Evolutionary conservation across 2,888 invertebrate species (phyloP).

Genomic region (Actias luna): DNA sequence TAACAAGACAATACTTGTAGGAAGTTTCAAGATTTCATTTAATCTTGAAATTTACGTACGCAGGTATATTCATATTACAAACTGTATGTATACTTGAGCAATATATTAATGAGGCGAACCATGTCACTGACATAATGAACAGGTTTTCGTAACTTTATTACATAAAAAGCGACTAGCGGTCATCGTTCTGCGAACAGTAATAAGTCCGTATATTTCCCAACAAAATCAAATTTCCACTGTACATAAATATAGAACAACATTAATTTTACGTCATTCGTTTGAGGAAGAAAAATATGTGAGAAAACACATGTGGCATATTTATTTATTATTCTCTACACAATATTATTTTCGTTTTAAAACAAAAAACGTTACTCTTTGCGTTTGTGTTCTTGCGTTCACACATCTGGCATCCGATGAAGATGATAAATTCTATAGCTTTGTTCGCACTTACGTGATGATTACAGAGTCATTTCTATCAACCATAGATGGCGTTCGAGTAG

Average conservation of each 20-base stretch:
- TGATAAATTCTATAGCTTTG: no score
- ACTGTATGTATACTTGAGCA: not conserved
- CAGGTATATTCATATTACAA: not conserved
- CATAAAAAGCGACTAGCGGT: conserved; percentile 27
- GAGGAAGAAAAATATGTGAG: not conserved
- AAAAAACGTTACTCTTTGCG: no score
- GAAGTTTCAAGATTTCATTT: not conserved
- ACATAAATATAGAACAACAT: not conserved
- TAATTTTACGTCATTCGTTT: not conserved
- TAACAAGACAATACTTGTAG: not conserved
- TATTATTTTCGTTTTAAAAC: no score
- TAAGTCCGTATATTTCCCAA: conserved; percentile 28
- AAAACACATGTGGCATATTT: not conserved
- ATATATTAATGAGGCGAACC: not conserved
- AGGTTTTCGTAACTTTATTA: conserved; percentile 37
- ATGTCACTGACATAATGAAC: conserved; percentile 13
- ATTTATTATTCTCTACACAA: no score
- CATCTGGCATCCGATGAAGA: no score
- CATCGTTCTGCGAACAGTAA: conserved; percentile 30
- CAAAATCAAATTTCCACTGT: conserved; percentile 14
- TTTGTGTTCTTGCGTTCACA: no score
- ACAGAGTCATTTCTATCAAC: no score
- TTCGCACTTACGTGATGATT: no score
- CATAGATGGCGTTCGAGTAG: no score
- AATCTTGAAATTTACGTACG: not conserved